Evolutionary conservation across 1,140 invertebrate species (phyloP).

Genomic region (Gerris buenoi): DNA sequence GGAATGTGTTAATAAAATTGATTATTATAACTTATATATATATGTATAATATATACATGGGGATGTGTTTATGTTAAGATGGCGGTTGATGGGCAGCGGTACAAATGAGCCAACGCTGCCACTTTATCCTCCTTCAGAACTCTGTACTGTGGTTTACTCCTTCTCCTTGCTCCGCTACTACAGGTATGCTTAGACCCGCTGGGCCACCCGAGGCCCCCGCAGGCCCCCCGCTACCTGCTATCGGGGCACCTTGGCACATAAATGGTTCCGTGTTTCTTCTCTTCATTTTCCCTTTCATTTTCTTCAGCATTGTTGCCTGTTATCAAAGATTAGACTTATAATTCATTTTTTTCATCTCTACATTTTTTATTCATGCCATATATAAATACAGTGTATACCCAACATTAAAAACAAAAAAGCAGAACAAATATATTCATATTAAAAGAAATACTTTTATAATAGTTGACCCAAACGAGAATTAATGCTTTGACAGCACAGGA

Average conservation of each 20-base stretch:
- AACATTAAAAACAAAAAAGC: too few relatives aligned
- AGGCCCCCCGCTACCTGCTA: slow-evolving; percentile 10
- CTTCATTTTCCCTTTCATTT: slow-evolving; percentile 88
- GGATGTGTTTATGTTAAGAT: neutral
- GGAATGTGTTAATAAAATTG: neutral
- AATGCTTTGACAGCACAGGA: too few relatives aligned
- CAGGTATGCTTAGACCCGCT: slow-evolving; percentile 9
- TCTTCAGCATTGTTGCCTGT: slow-evolving; percentile 75
- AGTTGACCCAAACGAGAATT: too few relatives aligned
- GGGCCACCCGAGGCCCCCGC: neutral
- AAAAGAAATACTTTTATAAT: too few relatives aligned
- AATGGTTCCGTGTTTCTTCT: slow-evolving; percentile 80
- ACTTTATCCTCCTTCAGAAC: slow-evolving; percentile 10
- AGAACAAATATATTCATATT: too few relatives aligned
- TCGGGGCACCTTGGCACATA: slow-evolving; percentile 38
- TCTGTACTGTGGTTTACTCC: slow-evolving; percentile 15
- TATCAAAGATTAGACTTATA: too few relatives aligned
- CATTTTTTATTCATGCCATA: too few relatives aligned
- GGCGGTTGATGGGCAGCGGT: neutral
- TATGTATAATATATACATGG: neutral
- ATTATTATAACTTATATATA: neutral
- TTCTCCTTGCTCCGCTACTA: slow-evolving; percentile 10
- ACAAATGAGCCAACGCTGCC: neutral
- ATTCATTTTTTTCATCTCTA: too few relatives aligned
- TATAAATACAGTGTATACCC: too few relatives aligned